These are phyloP conservation scores for Drosophila bocqueti DNA, from an alignment of 1,140 invertebrate species.

Conservation along the genomic window DNA sequence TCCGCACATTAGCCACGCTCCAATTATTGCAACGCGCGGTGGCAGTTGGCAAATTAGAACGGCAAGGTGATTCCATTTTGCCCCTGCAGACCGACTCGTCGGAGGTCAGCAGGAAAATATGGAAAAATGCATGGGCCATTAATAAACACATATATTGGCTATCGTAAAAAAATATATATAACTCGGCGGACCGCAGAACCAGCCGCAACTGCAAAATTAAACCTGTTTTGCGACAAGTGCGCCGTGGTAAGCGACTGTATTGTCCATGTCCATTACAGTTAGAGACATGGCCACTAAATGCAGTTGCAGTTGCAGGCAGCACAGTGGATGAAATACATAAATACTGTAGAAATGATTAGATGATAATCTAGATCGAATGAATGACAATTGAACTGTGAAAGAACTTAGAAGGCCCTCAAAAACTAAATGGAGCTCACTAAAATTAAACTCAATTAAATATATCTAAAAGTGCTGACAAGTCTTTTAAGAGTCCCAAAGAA, in stretches of 20 bases:
- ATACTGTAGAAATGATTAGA: background rate
- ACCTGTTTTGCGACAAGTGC: constrained; percentile 79
- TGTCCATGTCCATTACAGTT: constrained; percentile 71
- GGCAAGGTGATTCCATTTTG: constrained; percentile 66
- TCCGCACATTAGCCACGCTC: constrained; percentile 63
- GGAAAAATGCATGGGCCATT: constrained; percentile 78
- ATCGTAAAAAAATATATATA: constrained; percentile 40
- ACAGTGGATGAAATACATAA: constrained; percentile 29
- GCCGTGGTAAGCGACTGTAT: constrained; percentile 42
- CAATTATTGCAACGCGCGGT: constrained; percentile 58
- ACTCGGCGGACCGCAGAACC: constrained; percentile 39
- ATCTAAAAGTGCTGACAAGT: background rate
- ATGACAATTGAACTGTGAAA: background rate
- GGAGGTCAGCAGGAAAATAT: constrained; percentile 81
- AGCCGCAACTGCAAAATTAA: constrained; percentile 34
- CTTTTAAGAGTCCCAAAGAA: background rate
- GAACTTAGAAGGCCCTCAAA: too few relatives aligned
- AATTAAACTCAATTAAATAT: too few relatives aligned
- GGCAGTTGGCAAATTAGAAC: constrained; percentile 79
- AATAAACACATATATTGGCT: constrained; percentile 60
- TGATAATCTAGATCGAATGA: background rate
- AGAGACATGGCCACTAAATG: constrained; percentile 73
- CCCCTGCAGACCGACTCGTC: constrained; percentile 48
- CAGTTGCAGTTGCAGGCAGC: constrained; percentile 25
- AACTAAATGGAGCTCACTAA: background rate